Evolutionary conservation across 2,113 vertebrate genomes (phyloP).

Genomic region (Zosterops pallidus): DNA sequence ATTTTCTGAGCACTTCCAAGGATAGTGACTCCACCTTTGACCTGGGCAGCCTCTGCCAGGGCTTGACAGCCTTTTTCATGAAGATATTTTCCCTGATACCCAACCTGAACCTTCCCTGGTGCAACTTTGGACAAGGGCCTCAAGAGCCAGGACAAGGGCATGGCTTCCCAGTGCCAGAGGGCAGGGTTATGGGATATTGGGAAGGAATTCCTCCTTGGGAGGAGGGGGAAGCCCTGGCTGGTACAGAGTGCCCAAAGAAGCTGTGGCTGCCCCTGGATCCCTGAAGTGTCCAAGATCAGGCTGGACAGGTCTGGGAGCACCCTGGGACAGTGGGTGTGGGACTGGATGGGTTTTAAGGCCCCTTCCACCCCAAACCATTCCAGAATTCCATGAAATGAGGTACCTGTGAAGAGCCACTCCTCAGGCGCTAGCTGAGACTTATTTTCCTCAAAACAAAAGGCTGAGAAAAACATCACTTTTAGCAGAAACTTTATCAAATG

Average conservation of each 20-base stretch:
- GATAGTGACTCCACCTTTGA: background rate
- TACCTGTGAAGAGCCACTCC: background rate
- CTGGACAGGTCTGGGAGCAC: fast-evolving
- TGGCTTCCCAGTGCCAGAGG: background rate
- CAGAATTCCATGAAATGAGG: background rate
- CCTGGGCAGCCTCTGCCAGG: background rate
- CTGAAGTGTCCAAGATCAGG: background rate
- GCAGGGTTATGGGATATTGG: background rate
- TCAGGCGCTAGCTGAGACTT: background rate
- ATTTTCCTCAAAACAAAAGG: background rate
- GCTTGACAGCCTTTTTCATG: background rate
- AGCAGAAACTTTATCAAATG: background rate
- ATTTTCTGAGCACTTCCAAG: background rate
- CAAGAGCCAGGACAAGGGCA: background rate
- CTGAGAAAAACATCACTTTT: background rate
- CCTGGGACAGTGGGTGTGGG: background rate
- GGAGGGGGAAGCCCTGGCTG: background rate
- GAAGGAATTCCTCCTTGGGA: fast-evolving
- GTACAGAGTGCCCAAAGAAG: background rate
- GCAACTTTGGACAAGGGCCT: background rate
- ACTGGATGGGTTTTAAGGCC: background rate
- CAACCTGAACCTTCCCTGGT: background rate
- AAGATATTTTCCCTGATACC: background rate
- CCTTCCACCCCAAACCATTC: background rate
- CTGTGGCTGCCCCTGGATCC: background rate